Conservation (phyloP, 2,888 invertebrate species). For the Eumerus sabulonum region DNA sequence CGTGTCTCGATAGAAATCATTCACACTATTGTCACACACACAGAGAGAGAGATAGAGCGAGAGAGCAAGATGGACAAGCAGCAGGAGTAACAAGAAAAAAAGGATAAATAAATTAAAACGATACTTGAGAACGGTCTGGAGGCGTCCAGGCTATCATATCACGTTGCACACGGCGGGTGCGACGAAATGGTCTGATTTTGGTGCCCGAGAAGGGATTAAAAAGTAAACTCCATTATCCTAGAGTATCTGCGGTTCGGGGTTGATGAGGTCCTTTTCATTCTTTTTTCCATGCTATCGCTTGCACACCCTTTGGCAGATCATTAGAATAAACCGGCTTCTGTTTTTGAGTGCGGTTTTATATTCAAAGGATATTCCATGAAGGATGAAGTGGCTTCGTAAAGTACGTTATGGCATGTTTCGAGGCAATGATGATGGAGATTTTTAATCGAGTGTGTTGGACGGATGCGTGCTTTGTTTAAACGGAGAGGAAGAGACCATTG, state of each 20-base stretch:
- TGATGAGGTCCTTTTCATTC: constrained; percentile 30
- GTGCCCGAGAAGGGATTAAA: constrained; percentile 45
- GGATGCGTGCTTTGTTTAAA: not conserved
- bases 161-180: constrained; percentile 1
- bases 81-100: too few species aligned
- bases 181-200: constrained; percentile 34
- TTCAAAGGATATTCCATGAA: constrained; percentile 60
- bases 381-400: constrained; percentile 57
- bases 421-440: constrained; percentile 45
- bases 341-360: constrained; percentile 68
- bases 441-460: constrained; percentile 44
- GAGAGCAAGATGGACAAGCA: too few species aligned
- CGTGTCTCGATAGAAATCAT: constrained; percentile 57
- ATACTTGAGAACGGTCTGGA: constrained; percentile 1
- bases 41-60: too few species aligned
- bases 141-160: constrained; percentile 11
- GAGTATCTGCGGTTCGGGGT: constrained; percentile 28
- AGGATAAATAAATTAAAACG: constrained; percentile 33
- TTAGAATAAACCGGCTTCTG: constrained; percentile 57
- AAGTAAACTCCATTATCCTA: constrained; percentile 63
- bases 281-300: not conserved
- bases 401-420: constrained; percentile 61
- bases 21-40: constrained; percentile 45
- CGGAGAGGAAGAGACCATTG: not conserved
- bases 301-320: constrained; percentile 46